phyloP scores from a whole-genome alignment of 2,888 invertebrate species.

The Pristionchus maxplancki region DNA sequence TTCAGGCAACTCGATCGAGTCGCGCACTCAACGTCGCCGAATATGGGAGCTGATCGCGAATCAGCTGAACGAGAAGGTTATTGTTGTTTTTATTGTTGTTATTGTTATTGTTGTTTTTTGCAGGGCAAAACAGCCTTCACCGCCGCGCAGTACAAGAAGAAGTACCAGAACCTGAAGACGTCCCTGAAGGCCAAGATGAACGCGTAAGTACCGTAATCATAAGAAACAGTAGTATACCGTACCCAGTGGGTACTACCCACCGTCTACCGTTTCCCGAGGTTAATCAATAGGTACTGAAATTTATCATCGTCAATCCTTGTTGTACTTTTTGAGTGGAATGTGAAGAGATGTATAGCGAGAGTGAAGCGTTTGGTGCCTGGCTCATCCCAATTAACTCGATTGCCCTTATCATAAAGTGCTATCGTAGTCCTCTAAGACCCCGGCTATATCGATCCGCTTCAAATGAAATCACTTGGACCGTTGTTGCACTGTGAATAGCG shows the following conservation, averaged over 20 bases:
- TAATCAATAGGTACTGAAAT: too few relatives aligned
- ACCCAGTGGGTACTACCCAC: too few relatives aligned
- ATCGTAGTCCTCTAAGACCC: too few relatives aligned
- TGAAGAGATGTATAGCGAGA: background rate
- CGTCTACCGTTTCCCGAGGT: too few relatives aligned
- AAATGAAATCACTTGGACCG: too few relatives aligned
- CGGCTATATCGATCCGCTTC: too few relatives aligned
- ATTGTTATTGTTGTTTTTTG: background rate
- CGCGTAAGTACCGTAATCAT: conserved; percentile 19
- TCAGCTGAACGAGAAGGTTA: conserved; percentile 37
- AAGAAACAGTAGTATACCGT: too few relatives aligned
- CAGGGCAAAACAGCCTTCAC: conserved; percentile 45
- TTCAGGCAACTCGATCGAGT: conserved; percentile 54
- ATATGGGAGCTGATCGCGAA: conserved; percentile 48
- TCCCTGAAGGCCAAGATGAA: conserved; percentile 51
- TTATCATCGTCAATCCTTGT: too few relatives aligned
- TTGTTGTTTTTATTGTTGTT: background rate
- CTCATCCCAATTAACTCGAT: too few relatives aligned
- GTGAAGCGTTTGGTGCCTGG: background rate
- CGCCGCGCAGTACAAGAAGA: conserved; percentile 54
- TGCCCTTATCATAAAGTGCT: too few relatives aligned
- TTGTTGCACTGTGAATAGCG: too few relatives aligned
- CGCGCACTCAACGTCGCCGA: conserved; percentile 43
- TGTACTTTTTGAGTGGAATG: background rate
- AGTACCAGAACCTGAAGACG: conserved; percentile 55